Evolutionary conservation across 2,113 vertebrate genomes (phyloP).

Genomic region (Argyrosomus japonicus): DNA sequence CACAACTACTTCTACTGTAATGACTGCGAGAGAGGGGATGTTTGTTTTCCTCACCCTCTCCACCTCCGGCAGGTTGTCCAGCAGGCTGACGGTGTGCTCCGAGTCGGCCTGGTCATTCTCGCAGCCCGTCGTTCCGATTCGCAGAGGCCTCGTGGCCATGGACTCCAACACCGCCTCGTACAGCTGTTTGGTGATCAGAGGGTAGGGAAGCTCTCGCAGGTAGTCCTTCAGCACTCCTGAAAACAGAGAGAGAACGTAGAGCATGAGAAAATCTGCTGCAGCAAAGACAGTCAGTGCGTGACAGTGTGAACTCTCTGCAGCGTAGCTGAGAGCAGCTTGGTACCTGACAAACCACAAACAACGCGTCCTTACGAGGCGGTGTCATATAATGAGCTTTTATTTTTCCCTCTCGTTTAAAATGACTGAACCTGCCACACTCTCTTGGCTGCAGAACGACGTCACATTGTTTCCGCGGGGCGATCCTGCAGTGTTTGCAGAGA

Average conservation of each 20-base stretch:
- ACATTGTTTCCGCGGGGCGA: conserved; percentile 34
- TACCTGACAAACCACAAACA: conserved; percentile 49
- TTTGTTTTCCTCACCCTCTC: conserved; percentile 88
- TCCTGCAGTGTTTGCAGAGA: conserved; percentile 45
- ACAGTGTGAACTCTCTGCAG: neutral
- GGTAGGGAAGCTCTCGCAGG: conserved; percentile 94
- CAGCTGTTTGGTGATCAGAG: conserved; percentile 93
- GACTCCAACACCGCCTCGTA: conserved; percentile 93
- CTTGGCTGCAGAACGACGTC: conserved; percentile 39
- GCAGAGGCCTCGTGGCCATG: conserved; percentile 91
- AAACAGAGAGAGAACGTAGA: neutral
- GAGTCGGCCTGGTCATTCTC: conserved; percentile 91
- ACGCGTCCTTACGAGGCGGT: conserved; percentile 19
- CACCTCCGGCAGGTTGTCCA: conserved; percentile 92
- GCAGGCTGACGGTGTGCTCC: conserved; percentile 87
- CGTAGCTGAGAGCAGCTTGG: conserved; percentile 13
- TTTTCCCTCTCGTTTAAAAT: conserved; percentile 11
- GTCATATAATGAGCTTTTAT: conserved; percentile 46
- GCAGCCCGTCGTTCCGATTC: conserved; percentile 88
- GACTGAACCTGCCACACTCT: conserved; percentile 22
- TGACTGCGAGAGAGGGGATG: neutral
- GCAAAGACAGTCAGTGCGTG: neutral
- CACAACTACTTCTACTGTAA: neutral
- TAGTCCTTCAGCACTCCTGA: conserved; percentile 98
- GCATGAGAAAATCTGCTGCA: neutral